Evolutionary conservation across 2,797 vertebrate genomes (phyloP).

Genomic region (Pseudocheirus occidentalis): DNA sequence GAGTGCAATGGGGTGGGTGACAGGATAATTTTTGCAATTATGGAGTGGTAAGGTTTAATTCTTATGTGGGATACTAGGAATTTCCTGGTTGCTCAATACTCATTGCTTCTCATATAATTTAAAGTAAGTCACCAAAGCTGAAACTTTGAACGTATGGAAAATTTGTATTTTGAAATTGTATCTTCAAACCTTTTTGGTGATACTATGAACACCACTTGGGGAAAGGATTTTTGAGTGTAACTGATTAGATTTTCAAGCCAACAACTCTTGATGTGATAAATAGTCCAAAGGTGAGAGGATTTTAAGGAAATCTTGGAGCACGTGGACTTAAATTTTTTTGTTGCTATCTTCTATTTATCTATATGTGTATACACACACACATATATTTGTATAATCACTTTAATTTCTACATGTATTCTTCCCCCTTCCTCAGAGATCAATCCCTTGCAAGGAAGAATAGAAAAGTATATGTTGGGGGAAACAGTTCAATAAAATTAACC

Average conservation of each 20-base stretch:
- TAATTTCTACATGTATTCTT: neutral
- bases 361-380: too few species aligned
- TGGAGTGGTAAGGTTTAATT: neutral
- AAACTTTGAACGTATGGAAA: neutral
- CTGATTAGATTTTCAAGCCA: neutral
- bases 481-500: too few species aligned
- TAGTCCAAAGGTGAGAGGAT: neutral
- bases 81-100: neutral
- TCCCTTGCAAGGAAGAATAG: neutral
- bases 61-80: neutral
- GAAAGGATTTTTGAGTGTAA: neutral
- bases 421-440: neutral
- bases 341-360: neutral
- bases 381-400: neutral
- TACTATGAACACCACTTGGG: neutral
- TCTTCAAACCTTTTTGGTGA: neutral
- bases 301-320: neutral
- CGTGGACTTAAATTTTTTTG: neutral
- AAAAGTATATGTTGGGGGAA: neutral
- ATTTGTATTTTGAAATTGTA: neutral
- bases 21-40: neutral
- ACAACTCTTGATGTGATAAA: neutral
- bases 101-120: too few species aligned
- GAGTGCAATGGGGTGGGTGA: too few species aligned
- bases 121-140: neutral